Conservation (phyloP, 53 echinoderm and acorn worm species). For the Henricia sp. region DNA sequence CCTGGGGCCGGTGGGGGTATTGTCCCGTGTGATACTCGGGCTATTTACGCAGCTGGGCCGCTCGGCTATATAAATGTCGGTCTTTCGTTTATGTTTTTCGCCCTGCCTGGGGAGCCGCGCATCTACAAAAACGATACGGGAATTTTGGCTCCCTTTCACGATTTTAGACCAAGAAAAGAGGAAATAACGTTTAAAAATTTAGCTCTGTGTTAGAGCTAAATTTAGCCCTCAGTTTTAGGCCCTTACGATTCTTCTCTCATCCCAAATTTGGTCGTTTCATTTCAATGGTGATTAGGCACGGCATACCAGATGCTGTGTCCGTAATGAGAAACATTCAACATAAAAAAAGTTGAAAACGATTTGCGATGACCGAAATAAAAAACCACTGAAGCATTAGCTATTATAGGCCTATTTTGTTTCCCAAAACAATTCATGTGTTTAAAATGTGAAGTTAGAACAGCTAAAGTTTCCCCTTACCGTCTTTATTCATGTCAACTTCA, state of each 20-base stretch:
- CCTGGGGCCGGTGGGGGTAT: constrained; percentile 13
- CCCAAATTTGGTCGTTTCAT: too few species aligned
- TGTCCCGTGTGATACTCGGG: constrained; percentile 34
- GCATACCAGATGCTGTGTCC: too few species aligned
- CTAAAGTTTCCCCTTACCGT: constrained; percentile 79
- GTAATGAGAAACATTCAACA: too few species aligned
- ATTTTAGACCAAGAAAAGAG: constrained; percentile 4
- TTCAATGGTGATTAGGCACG: too few species aligned
- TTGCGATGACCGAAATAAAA: too few species aligned
- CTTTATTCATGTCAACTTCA: constrained; percentile 96
- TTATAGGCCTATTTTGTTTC: too few species aligned
- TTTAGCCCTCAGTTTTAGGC: too few species aligned
- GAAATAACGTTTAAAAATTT: neutral
- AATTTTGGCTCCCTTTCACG: neutral
- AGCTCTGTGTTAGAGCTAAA: neutral
- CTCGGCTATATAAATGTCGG: neutral
- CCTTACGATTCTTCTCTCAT: too few species aligned
- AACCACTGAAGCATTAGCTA: too few species aligned
- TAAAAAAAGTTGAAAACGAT: too few species aligned
- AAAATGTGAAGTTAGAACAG: too few species aligned
- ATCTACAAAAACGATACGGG: constrained; percentile 21
- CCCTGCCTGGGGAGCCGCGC: constrained; percentile 26
- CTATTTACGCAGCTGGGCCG: constrained; percentile 60
- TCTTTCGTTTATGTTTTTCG: constrained; percentile 41
- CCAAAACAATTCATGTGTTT: too few species aligned